Base-by-base conservation (phyloP, 1,140 invertebrate species). In the Maniola jurtina region DNA sequence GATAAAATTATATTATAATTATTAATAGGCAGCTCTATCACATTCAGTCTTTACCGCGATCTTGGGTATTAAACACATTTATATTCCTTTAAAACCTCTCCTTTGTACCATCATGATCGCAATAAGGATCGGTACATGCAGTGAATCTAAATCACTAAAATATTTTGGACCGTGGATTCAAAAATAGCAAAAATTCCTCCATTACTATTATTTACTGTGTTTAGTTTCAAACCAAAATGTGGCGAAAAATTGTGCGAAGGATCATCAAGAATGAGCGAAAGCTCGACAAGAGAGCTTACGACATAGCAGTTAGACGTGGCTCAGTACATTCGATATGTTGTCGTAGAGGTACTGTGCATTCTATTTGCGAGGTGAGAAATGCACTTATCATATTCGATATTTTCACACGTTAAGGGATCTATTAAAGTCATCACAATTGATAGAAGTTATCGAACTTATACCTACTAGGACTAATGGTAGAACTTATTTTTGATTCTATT, bases 281-380 rank as follows among this genome's bases (percentile, higher is more conserved):
- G 38, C 69, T 71, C 10, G 76, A 88, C 62, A 76, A 83, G 59
- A 61, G 82, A 33, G 48, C 81, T 14, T 79, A 86, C 40, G 84
- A 81, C 25, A 71, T 77, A 47, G 77, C 75, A 13, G 59, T 84
- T 38, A 74, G 71, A n/a, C 76, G 79, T 73, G 71, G 62, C 74
- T 77, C 60, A 11, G 66, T 83, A 62, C 75, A 76, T 65, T 82
- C 83, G 5, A 77, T 79, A 59, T 79, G 76, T 50, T 79, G 76
- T 50, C 67, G 81, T 42, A 73, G 84, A 52, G 71, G 79, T n/a
- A 85, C 81, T 5, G 64, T 85, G 52, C 78, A 86, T 66, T 84
- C 82, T 35, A 72, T 86, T 61, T 77, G 78, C 14, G 81, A 86
- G 86, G 86, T 89, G 73, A 86, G 80, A 62, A 25, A 25, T 2